Conservation (phyloP, 2,888 invertebrate species). For the Luffia ferchaultella region DNA sequence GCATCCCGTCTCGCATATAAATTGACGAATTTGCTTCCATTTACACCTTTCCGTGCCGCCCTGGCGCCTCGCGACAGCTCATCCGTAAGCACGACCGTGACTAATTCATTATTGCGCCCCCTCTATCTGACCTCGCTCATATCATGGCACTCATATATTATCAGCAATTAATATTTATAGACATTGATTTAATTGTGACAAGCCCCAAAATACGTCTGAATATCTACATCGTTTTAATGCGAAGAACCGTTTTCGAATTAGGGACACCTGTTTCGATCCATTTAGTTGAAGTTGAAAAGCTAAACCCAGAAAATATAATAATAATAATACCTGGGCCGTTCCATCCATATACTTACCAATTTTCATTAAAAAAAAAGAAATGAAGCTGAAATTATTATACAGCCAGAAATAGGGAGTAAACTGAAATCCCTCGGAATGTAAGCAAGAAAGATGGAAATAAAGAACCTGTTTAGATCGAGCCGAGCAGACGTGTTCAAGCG, state of each 20-base stretch:
- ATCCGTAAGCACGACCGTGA: slow-evolving; percentile 13
- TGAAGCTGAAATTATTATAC: no score
- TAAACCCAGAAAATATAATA: no score
- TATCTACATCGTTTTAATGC: no score
- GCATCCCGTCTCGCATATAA: slow-evolving; percentile 58
- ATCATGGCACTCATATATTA: slow-evolving; percentile 42
- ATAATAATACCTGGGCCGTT: no score
- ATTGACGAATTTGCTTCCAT: slow-evolving; percentile 62
- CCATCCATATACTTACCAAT: no score
- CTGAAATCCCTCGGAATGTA: background rate
- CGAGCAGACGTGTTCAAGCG: slow-evolving; percentile 59
- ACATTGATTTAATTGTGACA: no score
- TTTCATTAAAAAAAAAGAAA: no score
- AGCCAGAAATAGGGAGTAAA: background rate
- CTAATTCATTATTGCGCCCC: slow-evolving; percentile 6
- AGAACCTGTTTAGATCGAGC: slow-evolving; percentile 45
- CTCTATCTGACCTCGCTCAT: slow-evolving; percentile 23
- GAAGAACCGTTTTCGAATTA: no score
- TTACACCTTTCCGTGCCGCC: slow-evolving; percentile 42
- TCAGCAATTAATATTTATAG: no score
- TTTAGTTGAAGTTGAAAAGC: no score
- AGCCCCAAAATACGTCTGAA: no score
- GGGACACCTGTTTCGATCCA: no score
- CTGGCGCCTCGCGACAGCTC: slow-evolving; percentile 27
- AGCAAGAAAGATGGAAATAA: slow-evolving; percentile 25